Evolutionary conservation across 2,888 invertebrate species (phyloP), one percentile per base, ranked within the genome.

Genomic region (Rhopalosiphum nymphaeae): DNA sequence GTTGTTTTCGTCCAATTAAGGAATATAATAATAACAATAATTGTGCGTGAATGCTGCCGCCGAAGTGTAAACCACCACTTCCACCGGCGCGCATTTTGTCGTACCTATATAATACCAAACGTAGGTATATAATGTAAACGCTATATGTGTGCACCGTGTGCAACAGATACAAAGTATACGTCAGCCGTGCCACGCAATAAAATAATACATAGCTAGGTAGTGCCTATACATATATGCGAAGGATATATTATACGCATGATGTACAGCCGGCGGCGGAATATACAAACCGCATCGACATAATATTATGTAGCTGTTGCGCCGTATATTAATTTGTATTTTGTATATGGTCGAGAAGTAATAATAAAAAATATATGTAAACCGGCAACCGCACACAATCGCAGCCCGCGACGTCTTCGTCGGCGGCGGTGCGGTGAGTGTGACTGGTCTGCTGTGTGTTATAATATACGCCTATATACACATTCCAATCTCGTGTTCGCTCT

Each of bases 1-100:
- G 42, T 84, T 56, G 16, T 56, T 42, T 42, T 56, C 42, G 56
- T 91, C 91, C 91, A 85, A 91, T 91, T 91, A 91, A 91, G 85
- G 91, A 84, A 91, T 56, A 84, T 56, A 84, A 84, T 84, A 91
- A 85, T 84, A 91, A 84, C 42, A 91, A 91, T 91, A 67, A 90
- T 90, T 61, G 61, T 91, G 53, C 26, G 84, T 46, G 91, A 49
- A 44, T 42, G 84, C 46, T 29, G 67, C 84, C 42, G 91, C 56
- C 57, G 61, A 78, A 49, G 90, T 67, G 90, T 90, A 90, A 90
- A 90, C 90, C 90, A 90, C 89, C n/a, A n/a, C 57, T 78, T 78
- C 36, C 78, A 36, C 78, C 67, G 78, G 67, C 29, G 67, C 36
- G 36, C 49, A 49, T 90, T 67, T 90, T 36, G 46, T 67, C 67